A percentile compares a stretch with the other conserved stretches of the same genome.
Evolutionary conservation across 2,797 vertebrate species (phyloP).

Genomic region (Enteromius unitaeniatus): DNA sequence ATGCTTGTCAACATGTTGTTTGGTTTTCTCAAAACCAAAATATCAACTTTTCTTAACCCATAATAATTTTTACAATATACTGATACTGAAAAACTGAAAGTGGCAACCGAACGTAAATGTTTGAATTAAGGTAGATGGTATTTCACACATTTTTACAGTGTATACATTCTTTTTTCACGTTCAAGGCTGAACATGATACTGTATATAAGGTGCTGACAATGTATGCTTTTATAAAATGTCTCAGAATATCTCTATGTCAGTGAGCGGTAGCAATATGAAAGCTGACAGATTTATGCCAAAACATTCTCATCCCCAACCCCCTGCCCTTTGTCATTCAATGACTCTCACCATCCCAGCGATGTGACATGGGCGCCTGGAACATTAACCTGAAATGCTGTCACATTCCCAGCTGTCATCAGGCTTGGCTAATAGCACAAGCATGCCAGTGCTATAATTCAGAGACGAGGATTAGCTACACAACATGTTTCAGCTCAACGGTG

Average conservation of each 20-base stretch:
- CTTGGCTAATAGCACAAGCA: constrained; percentile 16
- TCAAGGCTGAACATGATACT: not conserved
- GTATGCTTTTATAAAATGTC: not conserved
- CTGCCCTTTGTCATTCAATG: constrained; percentile 12
- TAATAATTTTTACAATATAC: too few relatives aligned
- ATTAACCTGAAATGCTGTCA: constrained; percentile 42
- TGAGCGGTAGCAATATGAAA: constrained; percentile 5
- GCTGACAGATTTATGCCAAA: constrained; percentile 30
- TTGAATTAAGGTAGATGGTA: not conserved
- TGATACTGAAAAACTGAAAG: not conserved
- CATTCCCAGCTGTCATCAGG: constrained; percentile 58
- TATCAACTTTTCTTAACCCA: too few relatives aligned
- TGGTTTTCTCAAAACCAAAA: too few relatives aligned
- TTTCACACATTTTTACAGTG: not conserved
- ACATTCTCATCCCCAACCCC: constrained; percentile 11
- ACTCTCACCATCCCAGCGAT: constrained; percentile 18
- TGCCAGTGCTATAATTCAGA: constrained; percentile 29
- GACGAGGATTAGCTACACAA: constrained; percentile 28
- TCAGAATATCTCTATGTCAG: constrained; percentile 22
- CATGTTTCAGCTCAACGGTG: constrained; percentile 21
- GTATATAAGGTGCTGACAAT: not conserved
- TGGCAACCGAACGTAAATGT: not conserved
- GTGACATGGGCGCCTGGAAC: constrained; percentile 27
- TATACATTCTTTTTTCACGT: not conserved
- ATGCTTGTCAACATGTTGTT: too few relatives aligned